phyloP scores from a whole-genome alignment of 2,797 vertebrate genomes.

The Cyclura pinguis region DNA sequence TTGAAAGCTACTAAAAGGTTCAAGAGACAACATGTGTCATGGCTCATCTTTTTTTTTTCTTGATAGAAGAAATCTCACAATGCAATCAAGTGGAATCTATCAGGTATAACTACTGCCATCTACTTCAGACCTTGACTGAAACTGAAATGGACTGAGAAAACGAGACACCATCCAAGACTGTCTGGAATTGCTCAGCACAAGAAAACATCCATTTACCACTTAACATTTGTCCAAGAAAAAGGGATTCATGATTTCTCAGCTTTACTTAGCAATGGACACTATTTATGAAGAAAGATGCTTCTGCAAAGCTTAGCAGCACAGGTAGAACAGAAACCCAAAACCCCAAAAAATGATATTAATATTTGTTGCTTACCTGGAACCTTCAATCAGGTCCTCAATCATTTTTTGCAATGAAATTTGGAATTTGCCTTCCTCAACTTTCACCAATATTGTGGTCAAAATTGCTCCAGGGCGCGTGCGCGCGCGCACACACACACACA shows the following conservation, averaged over 20 bases:
- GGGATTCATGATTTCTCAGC: background rate
- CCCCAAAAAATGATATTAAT: conserved; percentile 4
- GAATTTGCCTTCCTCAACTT: background rate
- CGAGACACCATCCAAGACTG: background rate
- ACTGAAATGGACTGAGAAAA: background rate
- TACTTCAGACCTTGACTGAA: no score
- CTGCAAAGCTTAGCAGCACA: conserved; percentile 36
- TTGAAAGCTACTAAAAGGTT: background rate
- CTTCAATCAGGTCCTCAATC: background rate
- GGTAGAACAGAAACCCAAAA: conserved; percentile 38
- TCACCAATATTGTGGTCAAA: background rate
- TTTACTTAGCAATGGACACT: conserved; percentile 45
- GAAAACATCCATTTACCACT: no score
- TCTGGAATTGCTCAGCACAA: background rate
- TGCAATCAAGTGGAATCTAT: background rate
- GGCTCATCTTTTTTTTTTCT: no score
- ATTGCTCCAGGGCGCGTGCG: background rate
- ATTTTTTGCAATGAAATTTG: conserved; percentile 20
- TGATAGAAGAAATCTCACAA: background rate
- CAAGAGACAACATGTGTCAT: no score
- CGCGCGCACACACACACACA: no score
- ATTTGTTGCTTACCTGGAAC: background rate
- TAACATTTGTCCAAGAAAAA: background rate
- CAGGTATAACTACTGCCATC: background rate
- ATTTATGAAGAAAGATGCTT: conserved; percentile 43